A percentile compares a stretch with the other conserved stretches of the same genome.
These are phyloP conservation scores for Naja naja DNA, from an alignment of 2,113 vertebrate species.

Conservation along the genomic window DNA sequence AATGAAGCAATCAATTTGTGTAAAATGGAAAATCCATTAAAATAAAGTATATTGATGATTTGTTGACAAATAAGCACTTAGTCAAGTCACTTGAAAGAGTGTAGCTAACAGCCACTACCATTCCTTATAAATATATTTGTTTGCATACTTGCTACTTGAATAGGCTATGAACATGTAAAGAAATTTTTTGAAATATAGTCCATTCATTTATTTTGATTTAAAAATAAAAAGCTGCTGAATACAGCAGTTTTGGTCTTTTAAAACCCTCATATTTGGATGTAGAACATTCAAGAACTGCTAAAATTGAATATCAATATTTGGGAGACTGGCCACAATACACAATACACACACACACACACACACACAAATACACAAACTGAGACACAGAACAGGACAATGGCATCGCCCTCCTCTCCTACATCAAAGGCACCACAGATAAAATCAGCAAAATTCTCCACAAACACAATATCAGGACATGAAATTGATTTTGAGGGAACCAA, in stretches of 20 bases:
- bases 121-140: slow-evolving; percentile 22
- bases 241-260: neutral
- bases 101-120: neutral
- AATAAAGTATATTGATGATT: slow-evolving; percentile 33
- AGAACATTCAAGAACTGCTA: neutral
- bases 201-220: slow-evolving; percentile 1
- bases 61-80: slow-evolving; percentile 25
- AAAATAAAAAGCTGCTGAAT: neutral
- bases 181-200: neutral
- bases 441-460: no score
- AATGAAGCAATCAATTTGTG: slow-evolving; percentile 38
- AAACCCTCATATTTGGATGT: neutral
- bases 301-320: neutral
- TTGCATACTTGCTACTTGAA: neutral
- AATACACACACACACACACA: no score
- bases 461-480: no score
- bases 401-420: no score
- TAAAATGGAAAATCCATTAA: slow-evolving; percentile 51
- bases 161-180: neutral
- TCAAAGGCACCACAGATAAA: no score
- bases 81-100: slow-evolving; percentile 2
- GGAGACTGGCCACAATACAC: neutral
- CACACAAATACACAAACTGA: no score
- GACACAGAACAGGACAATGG: no score
- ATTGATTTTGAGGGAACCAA: no score